phyloP scores from a whole-genome alignment of 2,888 invertebrate genomes.

The Tetrapedia diversipes region DNA sequence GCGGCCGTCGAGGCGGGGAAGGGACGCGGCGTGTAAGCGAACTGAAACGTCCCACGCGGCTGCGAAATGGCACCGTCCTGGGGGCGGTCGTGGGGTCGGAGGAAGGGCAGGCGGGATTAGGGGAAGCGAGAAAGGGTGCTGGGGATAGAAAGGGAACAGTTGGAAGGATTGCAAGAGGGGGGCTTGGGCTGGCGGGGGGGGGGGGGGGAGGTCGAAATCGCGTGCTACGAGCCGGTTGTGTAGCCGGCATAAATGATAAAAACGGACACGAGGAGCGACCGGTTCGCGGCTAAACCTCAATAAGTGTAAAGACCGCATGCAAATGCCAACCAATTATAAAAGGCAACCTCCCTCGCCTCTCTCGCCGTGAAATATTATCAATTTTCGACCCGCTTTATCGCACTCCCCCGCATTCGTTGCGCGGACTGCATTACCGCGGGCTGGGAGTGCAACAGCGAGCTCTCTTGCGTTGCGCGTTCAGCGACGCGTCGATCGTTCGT shows the following conservation, averaged over 20 bases:
- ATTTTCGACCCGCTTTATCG: slow-evolving; percentile 67
- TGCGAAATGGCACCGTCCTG: slow-evolving; percentile 63
- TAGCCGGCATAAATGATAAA: slow-evolving; percentile 76
- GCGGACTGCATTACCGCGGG: slow-evolving; percentile 28
- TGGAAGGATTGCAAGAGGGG: slow-evolving; percentile 25
- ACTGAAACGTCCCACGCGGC: slow-evolving; percentile 67
- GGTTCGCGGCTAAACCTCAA: slow-evolving; percentile 74
- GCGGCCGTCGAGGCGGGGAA: slow-evolving; percentile 36
- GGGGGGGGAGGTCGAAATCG: no score
- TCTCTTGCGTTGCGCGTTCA: slow-evolving; percentile 1
- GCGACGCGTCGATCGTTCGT: slow-evolving; percentile 27
- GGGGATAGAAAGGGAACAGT: slow-evolving; percentile 38
- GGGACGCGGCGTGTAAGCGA: slow-evolving; percentile 65
- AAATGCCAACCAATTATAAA: slow-evolving; percentile 74
- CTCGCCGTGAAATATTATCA: slow-evolving; percentile 72
- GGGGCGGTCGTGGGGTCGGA: slow-evolving; percentile 30
- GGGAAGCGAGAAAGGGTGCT: slow-evolving; percentile 50
- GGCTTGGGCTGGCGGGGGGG: slow-evolving; percentile 43
- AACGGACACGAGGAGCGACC: slow-evolving; percentile 74
- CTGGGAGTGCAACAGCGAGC: slow-evolving; percentile 1
- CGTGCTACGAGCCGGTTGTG: slow-evolving; percentile 75
- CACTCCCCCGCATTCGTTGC: slow-evolving; percentile 54
- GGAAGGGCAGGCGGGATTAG: slow-evolving; percentile 43
- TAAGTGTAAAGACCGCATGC: slow-evolving; percentile 74
- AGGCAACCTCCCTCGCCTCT: slow-evolving; percentile 44